Conservation (phyloP, 1,140 invertebrate genomes). For the Drosophila asahinai region DNA sequence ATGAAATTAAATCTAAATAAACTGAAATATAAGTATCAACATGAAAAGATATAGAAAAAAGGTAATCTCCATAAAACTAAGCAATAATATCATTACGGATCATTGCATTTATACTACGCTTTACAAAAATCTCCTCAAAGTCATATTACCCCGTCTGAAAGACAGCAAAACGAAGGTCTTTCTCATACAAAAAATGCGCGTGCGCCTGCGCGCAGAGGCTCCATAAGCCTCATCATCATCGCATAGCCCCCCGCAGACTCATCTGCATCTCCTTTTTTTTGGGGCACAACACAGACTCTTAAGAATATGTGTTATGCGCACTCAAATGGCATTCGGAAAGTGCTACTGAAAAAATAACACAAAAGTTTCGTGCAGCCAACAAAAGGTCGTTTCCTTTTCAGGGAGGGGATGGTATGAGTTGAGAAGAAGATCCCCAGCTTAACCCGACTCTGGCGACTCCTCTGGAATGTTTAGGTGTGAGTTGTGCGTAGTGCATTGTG, state of each 20-base stretch:
- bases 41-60: background rate
- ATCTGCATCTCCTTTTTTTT: slow-evolving; percentile 28
- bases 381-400: slow-evolving; percentile 25
- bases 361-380: slow-evolving; percentile 73
- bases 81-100: background rate
- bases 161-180: slow-evolving; percentile 1
- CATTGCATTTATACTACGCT: background rate
- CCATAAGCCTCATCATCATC: slow-evolving; percentile 49
- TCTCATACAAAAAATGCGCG: slow-evolving; percentile 40
- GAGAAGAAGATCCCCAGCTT: slow-evolving; percentile 18
- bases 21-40: background rate
- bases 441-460: slow-evolving; percentile 5
- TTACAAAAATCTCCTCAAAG: background rate
- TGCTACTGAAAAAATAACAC: slow-evolving; percentile 81
- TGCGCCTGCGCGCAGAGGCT: slow-evolving; percentile 53
- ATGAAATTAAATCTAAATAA: background rate
- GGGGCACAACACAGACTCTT: slow-evolving; percentile 54
- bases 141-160: background rate
- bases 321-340: slow-evolving; percentile 81
- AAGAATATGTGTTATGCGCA: slow-evolving; percentile 82
- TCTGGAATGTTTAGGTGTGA: slow-evolving; percentile 21
- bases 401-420: background rate
- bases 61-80: too few relatives aligned
- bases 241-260: slow-evolving; percentile 12
- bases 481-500: slow-evolving; percentile 27